These are phyloP conservation scores for Drosophila seclusa DNA, from an alignment of 2,888 invertebrate species.

Conservation along the genomic window DNA sequence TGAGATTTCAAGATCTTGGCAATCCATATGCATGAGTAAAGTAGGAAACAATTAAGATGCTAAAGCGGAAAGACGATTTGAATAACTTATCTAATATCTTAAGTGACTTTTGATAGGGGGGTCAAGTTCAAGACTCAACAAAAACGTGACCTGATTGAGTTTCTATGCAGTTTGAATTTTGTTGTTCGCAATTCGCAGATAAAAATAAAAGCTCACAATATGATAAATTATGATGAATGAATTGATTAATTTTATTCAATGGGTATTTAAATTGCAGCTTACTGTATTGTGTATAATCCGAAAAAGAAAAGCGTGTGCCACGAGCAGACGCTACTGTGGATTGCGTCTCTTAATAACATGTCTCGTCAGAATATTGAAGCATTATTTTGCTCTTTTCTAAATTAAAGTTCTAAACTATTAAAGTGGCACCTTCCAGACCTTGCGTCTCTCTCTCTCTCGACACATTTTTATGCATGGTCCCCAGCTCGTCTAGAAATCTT, in stretches of 20 bases:
- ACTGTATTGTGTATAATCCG: constrained; percentile 21
- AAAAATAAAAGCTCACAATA: not conserved
- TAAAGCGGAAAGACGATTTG: constrained; percentile 10
- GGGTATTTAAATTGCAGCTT: constrained; percentile 1
- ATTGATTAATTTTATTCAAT: constrained; percentile 12
- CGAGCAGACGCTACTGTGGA: too few relatives aligned
- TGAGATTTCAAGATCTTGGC: not conserved
- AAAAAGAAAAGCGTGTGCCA: not conserved
- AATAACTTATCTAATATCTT: constrained; percentile 21
- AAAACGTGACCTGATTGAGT: constrained; percentile 11
- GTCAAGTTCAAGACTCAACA: constrained; percentile 42
- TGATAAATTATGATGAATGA: constrained; percentile 23
- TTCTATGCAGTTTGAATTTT: not conserved
- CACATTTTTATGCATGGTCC: constrained; percentile 26
- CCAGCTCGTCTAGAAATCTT: constrained; percentile 35
- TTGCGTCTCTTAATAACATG: not conserved
- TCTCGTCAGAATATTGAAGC: not conserved
- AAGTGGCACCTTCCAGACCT: constrained; percentile 15
- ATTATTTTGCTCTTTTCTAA: not conserved
- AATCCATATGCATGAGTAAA: constrained; percentile 16
- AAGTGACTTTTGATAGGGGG: constrained; percentile 29
- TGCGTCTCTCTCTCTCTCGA: not conserved
- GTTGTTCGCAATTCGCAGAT: not conserved
- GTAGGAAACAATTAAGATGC: constrained; percentile 5
- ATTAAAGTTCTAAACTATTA: constrained; percentile 23